Conservation (phyloP, 1,140 invertebrate genomes). For the Conopomorpha cramerella region DNA sequence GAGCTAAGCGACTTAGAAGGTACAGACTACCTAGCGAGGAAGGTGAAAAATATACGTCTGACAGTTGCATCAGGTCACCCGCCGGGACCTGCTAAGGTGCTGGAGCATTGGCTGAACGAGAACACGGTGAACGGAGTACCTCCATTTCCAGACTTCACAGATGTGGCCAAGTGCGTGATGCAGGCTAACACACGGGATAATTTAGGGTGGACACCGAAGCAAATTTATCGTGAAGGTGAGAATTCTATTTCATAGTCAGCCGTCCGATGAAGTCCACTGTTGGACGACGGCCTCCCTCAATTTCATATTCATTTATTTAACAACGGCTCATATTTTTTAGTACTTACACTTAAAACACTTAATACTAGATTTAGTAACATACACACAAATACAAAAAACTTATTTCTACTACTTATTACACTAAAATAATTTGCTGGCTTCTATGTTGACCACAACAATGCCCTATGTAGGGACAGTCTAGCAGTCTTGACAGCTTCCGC, state of each 20-base stretch:
- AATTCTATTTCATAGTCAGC: background rate
- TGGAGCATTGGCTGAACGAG: constrained; percentile 27
- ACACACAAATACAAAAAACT: background rate
- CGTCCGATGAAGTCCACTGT: too few species aligned
- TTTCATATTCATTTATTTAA: background rate
- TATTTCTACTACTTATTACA: background rate
- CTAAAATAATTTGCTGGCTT: too few species aligned
- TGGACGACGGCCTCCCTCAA: too few species aligned
- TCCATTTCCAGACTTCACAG: constrained; percentile 26
- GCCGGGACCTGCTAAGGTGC: constrained; percentile 13
- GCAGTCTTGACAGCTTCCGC: too few species aligned
- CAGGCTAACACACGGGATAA: constrained; percentile 16
- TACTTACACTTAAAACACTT: background rate
- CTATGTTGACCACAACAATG: too few species aligned
- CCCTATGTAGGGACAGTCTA: too few species aligned
- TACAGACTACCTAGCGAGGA: constrained; percentile 3
- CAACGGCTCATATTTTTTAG: background rate
- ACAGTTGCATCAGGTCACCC: constrained; percentile 17
- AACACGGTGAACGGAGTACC: constrained; percentile 19
- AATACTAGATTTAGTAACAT: background rate
- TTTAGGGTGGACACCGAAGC: constrained; percentile 18
- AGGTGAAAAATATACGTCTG: constrained; percentile 11
- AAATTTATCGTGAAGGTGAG: constrained; percentile 25
- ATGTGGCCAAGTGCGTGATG: constrained; percentile 27
- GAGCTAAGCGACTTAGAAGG: constrained; percentile 20